These are phyloP conservation scores for Anodontia alba DNA, from an alignment of 2,888 invertebrate genomes.

Conservation along the genomic window DNA sequence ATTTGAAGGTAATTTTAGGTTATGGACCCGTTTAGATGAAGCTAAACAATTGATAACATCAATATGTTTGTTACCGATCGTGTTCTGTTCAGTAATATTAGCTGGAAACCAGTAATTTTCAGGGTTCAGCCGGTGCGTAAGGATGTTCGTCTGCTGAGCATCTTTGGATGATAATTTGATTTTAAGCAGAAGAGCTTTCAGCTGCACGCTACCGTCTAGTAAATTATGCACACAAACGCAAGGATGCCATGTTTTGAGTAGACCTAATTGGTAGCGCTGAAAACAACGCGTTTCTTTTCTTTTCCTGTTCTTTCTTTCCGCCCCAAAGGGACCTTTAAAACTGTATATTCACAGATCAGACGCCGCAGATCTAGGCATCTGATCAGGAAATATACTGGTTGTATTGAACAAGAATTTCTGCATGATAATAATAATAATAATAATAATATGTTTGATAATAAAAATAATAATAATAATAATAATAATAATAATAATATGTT, in stretches of 20 bases:
- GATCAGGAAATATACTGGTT: no score
- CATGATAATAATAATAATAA: no score
- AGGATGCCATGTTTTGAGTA: neutral
- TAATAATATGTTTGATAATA: no score
- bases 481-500: no score
- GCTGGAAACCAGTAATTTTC: slow-evolving; percentile 29
- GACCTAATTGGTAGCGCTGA: neutral
- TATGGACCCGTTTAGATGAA: slow-evolving; percentile 27
- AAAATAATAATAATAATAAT: no score
- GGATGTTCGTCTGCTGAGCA: slow-evolving; percentile 36
- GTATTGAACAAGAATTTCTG: no score
- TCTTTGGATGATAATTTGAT: slow-evolving; percentile 16
- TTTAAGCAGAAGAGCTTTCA: neutral
- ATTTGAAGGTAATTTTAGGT: slow-evolving; percentile 18
- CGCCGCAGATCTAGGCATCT: no score
- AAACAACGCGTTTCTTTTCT: no score
- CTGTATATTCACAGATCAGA: no score
- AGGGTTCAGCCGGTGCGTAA: slow-evolving; percentile 28
- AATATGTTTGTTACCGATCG: slow-evolving; percentile 46
- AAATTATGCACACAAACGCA: neutral
- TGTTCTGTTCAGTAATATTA: slow-evolving; percentile 38
- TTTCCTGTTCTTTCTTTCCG: no score
- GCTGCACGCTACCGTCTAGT: neutral
- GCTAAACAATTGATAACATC: slow-evolving; percentile 48
- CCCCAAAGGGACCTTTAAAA: no score